Conservation (phyloP, 1,140 invertebrate species). For the Argopecten irradians region DNA sequence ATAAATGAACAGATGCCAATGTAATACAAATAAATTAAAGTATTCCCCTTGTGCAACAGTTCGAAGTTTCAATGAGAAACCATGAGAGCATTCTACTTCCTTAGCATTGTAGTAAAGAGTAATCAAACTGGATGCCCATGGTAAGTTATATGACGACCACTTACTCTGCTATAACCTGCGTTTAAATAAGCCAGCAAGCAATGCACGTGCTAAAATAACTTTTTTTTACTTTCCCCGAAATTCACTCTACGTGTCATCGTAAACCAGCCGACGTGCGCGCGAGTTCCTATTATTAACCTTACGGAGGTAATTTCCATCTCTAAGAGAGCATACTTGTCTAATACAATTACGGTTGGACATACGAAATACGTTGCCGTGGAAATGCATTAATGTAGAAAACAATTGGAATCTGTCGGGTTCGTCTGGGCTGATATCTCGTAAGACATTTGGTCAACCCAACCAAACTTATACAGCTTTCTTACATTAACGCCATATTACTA, state of each 20-base stretch:
- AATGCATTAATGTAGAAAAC: neutral
- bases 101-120: too few species aligned
- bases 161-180: neutral
- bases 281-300: neutral
- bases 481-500: neutral
- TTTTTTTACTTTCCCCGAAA: neutral
- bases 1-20: too few species aligned
- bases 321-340: slow-evolving; percentile 2
- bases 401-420: neutral
- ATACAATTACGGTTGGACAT: neutral
- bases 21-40: too few species aligned
- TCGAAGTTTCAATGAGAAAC: too few species aligned
- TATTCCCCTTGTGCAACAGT: too few species aligned
- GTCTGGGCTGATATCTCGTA: neutral
- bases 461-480: neutral
- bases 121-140: neutral
- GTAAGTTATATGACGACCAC: neutral
- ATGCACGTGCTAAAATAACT: neutral
- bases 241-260: neutral
- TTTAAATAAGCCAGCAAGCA: neutral
- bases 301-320: neutral
- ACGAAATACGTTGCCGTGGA: slow-evolving; percentile 3
- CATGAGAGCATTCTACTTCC: too few species aligned
- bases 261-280: neutral
- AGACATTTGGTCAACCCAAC: neutral